Conservation (phyloP, 30 jellyfish, hydroid and myxozoan species). For the Pelagia noctiluca region DNA sequence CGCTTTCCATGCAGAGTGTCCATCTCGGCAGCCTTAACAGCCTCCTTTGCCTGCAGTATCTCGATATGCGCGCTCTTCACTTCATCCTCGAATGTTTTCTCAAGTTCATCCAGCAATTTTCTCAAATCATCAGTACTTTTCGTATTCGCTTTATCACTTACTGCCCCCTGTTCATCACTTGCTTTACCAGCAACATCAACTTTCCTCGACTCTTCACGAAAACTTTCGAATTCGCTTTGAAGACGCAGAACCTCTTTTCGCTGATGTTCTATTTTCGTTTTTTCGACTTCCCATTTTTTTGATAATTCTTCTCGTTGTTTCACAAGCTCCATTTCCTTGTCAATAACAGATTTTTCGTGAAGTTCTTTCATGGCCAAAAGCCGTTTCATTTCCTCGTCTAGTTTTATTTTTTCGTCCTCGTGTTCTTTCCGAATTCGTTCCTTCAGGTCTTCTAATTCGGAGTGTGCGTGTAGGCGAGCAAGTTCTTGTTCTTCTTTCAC, state of each 20-base stretch:
- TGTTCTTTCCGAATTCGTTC: slow-evolving; percentile 83
- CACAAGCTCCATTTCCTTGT: slow-evolving; percentile 68
- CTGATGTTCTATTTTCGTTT: slow-evolving; percentile 73
- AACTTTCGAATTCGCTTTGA: slow-evolving; percentile 81
- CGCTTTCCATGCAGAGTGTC: slow-evolving; percentile 93
- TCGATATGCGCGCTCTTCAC: slow-evolving; percentile 84
- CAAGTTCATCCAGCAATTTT: slow-evolving; percentile 70
- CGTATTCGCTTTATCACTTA: slow-evolving; percentile 17
- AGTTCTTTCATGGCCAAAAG: slow-evolving; percentile 69
- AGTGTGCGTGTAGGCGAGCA: slow-evolving; percentile 76
- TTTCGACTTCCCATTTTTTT: slow-evolving; percentile 74
- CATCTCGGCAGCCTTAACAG: slow-evolving; percentile 84
- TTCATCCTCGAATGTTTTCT: slow-evolving; percentile 85
- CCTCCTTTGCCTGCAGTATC: slow-evolving; percentile 85
- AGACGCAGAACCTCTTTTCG: slow-evolving; percentile 81
- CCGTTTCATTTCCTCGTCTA: slow-evolving; percentile 86
- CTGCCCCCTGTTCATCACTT: slow-evolving; percentile 24
- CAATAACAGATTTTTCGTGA: slow-evolving; percentile 77
- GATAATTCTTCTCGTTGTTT: slow-evolving; percentile 86
- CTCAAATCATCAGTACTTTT: slow-evolving; percentile 63
- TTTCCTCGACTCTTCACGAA: slow-evolving; percentile 36
- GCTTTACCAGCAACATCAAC: slow-evolving; percentile 30
- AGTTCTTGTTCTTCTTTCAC: slow-evolving; percentile 84
- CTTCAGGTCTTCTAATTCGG: slow-evolving; percentile 82
- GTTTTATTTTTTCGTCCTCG: slow-evolving; percentile 65